A percentile compares a stretch with the other conserved stretches of the same genome.
These are phyloP conservation scores for Ifrita kowaldi DNA, from an alignment of 2,113 vertebrate genomes.

Conservation along the genomic window DNA sequence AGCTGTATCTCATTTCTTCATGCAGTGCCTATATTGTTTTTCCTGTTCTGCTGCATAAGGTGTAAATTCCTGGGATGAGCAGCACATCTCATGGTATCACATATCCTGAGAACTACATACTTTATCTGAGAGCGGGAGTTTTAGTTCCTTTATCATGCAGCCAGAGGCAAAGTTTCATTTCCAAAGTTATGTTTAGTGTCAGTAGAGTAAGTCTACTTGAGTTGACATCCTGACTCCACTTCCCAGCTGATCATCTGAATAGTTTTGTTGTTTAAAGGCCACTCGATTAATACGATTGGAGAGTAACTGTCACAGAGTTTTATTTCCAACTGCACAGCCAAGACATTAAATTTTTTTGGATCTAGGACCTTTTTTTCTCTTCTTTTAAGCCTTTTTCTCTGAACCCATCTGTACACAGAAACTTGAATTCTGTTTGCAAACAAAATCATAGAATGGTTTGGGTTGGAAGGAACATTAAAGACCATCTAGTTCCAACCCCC, in stretches of 20 bases:
- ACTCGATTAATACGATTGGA: background rate
- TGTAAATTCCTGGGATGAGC: background rate
- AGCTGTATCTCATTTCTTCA: background rate
- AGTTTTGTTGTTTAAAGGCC: background rate
- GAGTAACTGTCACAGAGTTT: background rate
- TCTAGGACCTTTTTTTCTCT: background rate
- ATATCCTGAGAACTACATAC: background rate
- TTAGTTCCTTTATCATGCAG: background rate
- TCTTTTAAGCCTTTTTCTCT: background rate
- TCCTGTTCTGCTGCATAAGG: background rate
- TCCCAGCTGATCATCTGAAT: background rate
- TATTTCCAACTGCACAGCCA: background rate
- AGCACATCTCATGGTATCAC: background rate
- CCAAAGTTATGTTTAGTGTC: background rate
- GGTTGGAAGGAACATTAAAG: background rate
- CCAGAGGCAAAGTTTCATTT: conserved; percentile 2
- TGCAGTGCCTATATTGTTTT: background rate
- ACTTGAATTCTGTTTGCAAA: background rate
- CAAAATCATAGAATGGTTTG: background rate
- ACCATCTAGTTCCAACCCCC: background rate
- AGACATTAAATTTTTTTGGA: background rate
- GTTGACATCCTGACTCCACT: background rate
- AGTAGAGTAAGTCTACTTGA: background rate
- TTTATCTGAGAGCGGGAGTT: background rate
- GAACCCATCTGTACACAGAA: background rate